Evolutionary conservation across 64 coral and sea anemone species (phyloP).

Genomic region (Actinia tenebrosa): DNA sequence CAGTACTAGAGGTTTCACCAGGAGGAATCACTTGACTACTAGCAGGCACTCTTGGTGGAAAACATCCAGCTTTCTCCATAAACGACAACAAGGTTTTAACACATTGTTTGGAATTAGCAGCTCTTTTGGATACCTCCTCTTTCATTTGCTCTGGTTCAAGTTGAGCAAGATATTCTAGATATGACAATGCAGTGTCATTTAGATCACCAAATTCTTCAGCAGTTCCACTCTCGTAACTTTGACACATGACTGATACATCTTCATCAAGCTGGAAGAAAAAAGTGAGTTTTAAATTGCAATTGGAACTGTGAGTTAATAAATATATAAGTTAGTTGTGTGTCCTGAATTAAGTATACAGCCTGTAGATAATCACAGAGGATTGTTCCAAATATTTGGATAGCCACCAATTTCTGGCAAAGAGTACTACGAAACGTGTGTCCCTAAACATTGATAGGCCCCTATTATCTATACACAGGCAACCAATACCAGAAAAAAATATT

Average conservation of each 20-base stretch:
- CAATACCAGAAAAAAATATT: not conserved
- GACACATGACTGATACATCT: conserved; percentile 75
- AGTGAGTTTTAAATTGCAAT: not conserved
- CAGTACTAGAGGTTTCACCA: not conserved
- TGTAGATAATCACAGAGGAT: no score
- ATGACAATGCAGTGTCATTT: conserved; percentile 67
- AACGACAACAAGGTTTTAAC: conserved; percentile 62
- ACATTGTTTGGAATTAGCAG: conserved; percentile 59
- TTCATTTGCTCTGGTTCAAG: conserved; percentile 53
- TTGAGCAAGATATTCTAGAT: conserved; percentile 61
- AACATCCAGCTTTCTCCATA: conserved; percentile 54
- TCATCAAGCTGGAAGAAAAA: conserved; percentile 62
- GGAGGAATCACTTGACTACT: not conserved
- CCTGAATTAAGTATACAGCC: no score
- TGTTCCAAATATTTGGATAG: no score
- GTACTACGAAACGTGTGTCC: no score
- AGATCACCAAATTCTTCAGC: conserved; percentile 55
- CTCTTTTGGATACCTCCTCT: conserved; percentile 76
- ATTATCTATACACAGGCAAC: not conserved
- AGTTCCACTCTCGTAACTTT: conserved; percentile 71
- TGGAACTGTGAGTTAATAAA: no score
- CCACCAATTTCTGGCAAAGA: no score
- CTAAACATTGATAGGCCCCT: not conserved
- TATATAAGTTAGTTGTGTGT: no score
- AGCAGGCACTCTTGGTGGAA: conserved; percentile 14